phyloP scores from a whole-genome alignment of 2,888 invertebrate genomes.

The Andrena bucephala region DNA sequence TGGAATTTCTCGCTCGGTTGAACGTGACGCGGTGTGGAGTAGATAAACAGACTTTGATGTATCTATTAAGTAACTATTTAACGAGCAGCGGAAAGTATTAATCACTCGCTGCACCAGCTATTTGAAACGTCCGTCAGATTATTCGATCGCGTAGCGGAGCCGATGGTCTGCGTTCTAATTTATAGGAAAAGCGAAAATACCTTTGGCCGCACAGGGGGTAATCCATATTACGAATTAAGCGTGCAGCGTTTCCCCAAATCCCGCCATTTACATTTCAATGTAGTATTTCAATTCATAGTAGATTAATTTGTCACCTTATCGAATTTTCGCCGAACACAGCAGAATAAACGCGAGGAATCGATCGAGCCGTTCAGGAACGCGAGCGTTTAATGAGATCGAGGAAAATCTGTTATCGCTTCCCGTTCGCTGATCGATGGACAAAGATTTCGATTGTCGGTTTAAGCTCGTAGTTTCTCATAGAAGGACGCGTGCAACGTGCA shows the following conservation, averaged over 20 bases:
- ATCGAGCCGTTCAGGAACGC: neutral
- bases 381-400: neutral
- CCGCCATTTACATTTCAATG: conserved; percentile 3
- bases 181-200: neutral
- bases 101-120: neutral
- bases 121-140: neutral
- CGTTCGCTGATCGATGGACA: neutral
- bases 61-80: neutral
- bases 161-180: conserved; percentile 7
- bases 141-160: conserved; percentile 7
- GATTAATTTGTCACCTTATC: neutral
- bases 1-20: too few relatives aligned
- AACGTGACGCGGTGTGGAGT: too few relatives aligned
- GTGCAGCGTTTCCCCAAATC: neutral
- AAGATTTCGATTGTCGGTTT: neutral
- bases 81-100: neutral
- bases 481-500: neutral
- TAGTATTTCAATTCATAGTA: too few relatives aligned
- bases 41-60: too few relatives aligned
- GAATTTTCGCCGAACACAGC: neutral
- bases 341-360: neutral
- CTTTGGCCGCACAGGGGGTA: neutral
- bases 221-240: conserved; percentile 1
- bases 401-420: neutral
- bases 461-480: neutral